Conservation (phyloP, 1,140 invertebrate species). For the Holotrichia oblita region DNA sequence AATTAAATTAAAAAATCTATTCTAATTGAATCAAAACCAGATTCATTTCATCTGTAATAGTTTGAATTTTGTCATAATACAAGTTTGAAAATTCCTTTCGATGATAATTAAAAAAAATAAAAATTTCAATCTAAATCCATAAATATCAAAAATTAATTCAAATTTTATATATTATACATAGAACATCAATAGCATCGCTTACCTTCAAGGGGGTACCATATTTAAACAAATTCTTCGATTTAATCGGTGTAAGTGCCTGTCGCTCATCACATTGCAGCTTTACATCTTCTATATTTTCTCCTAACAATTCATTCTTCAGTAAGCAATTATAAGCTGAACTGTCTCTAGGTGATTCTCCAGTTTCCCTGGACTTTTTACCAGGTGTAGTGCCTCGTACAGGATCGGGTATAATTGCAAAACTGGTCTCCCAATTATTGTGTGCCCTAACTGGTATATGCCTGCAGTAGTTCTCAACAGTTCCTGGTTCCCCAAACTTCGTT, state of each 20-base stretch:
- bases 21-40: no score
- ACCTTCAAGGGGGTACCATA: constrained; percentile 73
- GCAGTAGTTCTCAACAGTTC: constrained; percentile 68
- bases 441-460: constrained; percentile 91
- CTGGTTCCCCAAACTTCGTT: constrained; percentile 45
- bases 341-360: constrained; percentile 78
- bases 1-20: no score
- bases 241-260: constrained; percentile 71
- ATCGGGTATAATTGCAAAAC: constrained; percentile 87
- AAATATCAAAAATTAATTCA: no score
- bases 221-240: constrained; percentile 76
- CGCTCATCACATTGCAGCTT: constrained; percentile 85
- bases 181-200: constrained; percentile 44
- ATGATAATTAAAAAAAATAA: no score
- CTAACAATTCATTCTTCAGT: constrained; percentile 92
- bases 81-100: no score
- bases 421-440: constrained; percentile 93
- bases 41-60: no score
- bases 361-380: constrained; percentile 75
- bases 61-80: no score
- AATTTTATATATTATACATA: no score
- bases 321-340: constrained; percentile 91
- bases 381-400: constrained; percentile 59
- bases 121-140: no score
- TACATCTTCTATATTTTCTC: constrained; percentile 86